phyloP scores from a whole-genome alignment of 1,140 invertebrate genomes.

The Drosophila sp. region DNA sequence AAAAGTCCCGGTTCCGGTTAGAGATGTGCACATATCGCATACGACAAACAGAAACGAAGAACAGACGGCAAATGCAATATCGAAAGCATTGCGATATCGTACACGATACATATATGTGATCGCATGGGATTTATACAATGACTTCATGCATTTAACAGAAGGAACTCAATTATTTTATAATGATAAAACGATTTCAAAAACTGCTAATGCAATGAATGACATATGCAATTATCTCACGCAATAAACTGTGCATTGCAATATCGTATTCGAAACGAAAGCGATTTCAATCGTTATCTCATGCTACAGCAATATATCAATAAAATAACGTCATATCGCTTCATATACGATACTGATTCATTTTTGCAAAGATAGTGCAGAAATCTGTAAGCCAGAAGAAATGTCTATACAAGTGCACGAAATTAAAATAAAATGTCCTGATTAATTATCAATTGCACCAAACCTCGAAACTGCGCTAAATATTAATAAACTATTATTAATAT shows the following conservation, averaged over 20 bases:
- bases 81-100: background rate
- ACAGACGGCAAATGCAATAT: background rate
- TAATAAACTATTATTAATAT: too few species aligned
- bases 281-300: background rate
- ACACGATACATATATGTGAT: background rate
- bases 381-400: too few species aligned
- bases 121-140: too few species aligned
- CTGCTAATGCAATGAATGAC: too few species aligned
- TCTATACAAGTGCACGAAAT: too few species aligned
- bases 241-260: background rate
- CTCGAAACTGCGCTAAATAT: background rate
- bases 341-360: background rate
- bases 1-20: slow-evolving; percentile 34
- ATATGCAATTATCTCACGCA: too few species aligned
- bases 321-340: background rate
- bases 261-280: background rate
- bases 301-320: too few species aligned
- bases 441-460: background rate
- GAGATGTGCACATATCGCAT: slow-evolving; percentile 23
- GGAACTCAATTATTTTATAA: too few species aligned
- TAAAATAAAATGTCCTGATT: too few species aligned
- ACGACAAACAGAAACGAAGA: background rate
- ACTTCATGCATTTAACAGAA: too few species aligned
- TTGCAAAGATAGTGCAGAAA: too few species aligned
- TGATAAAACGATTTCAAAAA: too few species aligned